Percentiles rank a stretch among this genome's conserved stretches.
phyloP scores from a whole-genome alignment of 2,797 vertebrate species.

The Esox lucius region DNA sequence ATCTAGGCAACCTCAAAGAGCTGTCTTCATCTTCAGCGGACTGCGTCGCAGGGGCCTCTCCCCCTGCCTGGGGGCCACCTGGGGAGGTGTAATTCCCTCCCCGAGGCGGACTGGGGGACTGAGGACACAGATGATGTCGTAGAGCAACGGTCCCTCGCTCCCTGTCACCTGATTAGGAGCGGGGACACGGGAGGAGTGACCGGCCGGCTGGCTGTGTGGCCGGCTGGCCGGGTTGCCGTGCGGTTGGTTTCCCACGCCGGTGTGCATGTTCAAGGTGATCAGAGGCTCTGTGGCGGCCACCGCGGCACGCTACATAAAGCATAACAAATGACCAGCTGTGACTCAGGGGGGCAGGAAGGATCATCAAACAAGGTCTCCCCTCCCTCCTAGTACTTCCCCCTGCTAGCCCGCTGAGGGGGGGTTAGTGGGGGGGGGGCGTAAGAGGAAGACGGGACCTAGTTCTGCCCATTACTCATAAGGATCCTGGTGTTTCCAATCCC shows the following conservation, averaged over 20 bases:
- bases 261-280: constrained; percentile 63
- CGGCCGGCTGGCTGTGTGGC: constrained; percentile 40
- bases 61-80: constrained; percentile 46
- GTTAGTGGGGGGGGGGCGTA: constrained; percentile 48
- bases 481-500: constrained; percentile 67
- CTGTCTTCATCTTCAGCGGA: not conserved
- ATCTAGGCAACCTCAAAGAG: constrained; percentile 55
- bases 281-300: constrained; percentile 35
- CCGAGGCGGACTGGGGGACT: constrained; percentile 44
- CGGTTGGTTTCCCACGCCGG: constrained; percentile 33
- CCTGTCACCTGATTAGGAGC: constrained; percentile 51
- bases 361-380: constrained; percentile 36
- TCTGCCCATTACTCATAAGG: not conserved
- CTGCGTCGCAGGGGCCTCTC: not conserved
- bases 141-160: constrained; percentile 41
- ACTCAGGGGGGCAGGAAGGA: constrained; percentile 23
- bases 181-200: constrained; percentile 32
- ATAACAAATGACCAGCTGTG: constrained; percentile 64
- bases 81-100: constrained; percentile 70
- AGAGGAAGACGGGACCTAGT: constrained; percentile 39
- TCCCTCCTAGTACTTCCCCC: constrained; percentile 1
- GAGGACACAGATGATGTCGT: constrained; percentile 23
- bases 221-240: not conserved
- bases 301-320: constrained; percentile 49
- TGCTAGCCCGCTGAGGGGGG: constrained; percentile 34